Base-by-base conservation (phyloP, 1,140 invertebrate species). In the Cydia fagiglandana region DNA sequence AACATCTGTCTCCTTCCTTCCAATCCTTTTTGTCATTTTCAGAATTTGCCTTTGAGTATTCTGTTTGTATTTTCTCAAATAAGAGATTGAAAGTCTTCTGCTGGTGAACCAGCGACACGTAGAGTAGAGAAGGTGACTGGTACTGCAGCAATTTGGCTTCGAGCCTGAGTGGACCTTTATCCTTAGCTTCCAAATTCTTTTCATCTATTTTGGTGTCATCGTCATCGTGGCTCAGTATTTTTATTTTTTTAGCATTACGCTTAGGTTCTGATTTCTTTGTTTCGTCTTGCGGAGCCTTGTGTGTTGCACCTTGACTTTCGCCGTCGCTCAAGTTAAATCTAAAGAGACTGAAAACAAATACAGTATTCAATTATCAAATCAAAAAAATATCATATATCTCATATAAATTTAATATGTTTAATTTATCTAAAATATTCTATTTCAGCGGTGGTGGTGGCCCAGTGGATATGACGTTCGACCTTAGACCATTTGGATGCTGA, bases 81-180 rank as follows among this genome's bases (percentile, higher is more conserved):
- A 95, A 79, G 1, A 88, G 80, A 6, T 86, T 81, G 34, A 94
- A 93, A 2, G 79, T 76, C 56, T 87, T 84, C 73, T 93, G 84
- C 34, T 89, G 88, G 4, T 86, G 84, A 2, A 83, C 78, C 5
- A 93, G 84, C 0, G 91, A 90, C 0, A 95, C 86, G 70, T 95
- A 95, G 64, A 95, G 91, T 7, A 88, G 85, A 15, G 94, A 93
- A 0, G 94, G 95, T 0, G 93, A 94, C 6, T 89, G 80, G 4
- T 89, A 91, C 24, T 90, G 88, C 1, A 94, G 50, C 2, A 95
- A 79, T 75, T 89, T 85, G 0, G 94, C 92, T 76, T 91, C 86
- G 5, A 95, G 41, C 78, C 90, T 91, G 30, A 93, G 89, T 0
- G 94, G 94, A 30, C 94, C 94, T 47, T 87, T 86, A 17, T 93